These are phyloP conservation scores for Scytalopus superciliaris DNA, from an alignment of 2,113 vertebrate genomes.

Conservation along the genomic window DNA sequence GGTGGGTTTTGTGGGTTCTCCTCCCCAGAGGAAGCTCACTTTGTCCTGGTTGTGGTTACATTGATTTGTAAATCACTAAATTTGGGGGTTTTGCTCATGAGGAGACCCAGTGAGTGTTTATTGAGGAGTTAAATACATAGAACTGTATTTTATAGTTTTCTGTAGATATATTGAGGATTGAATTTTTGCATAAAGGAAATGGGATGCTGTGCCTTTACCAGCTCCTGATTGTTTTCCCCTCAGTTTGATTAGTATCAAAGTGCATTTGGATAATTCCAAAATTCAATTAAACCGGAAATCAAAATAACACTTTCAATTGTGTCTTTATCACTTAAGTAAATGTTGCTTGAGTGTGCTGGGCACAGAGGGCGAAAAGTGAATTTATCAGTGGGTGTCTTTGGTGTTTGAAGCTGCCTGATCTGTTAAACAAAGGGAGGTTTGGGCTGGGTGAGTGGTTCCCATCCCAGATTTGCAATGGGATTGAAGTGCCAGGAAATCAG, in stretches of 20 bases:
- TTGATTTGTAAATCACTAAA: neutral
- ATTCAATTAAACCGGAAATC: neutral
- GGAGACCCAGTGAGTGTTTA: neutral
- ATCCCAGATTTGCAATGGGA: neutral
- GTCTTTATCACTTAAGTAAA: neutral
- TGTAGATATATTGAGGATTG: neutral
- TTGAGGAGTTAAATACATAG: neutral
- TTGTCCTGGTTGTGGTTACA: fast-evolving
- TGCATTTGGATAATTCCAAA: neutral
- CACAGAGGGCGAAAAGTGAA: neutral
- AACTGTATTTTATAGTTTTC: neutral
- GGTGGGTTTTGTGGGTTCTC: neutral
- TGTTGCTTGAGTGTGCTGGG: neutral
- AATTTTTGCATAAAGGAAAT: neutral
- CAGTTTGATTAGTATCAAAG: neutral
- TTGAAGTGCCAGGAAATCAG: neutral
- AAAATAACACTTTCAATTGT: neutral
- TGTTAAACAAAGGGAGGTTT: neutral
- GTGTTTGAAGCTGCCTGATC: neutral
- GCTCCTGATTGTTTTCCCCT: neutral
- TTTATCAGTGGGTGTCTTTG: neutral
- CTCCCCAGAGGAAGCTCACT: neutral
- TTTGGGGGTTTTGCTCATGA: neutral
- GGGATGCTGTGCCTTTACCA: neutral
- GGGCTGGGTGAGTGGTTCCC: neutral